Base-by-base conservation (phyloP, 2,888 invertebrate species). In the Ypsolopha sequella region DNA sequence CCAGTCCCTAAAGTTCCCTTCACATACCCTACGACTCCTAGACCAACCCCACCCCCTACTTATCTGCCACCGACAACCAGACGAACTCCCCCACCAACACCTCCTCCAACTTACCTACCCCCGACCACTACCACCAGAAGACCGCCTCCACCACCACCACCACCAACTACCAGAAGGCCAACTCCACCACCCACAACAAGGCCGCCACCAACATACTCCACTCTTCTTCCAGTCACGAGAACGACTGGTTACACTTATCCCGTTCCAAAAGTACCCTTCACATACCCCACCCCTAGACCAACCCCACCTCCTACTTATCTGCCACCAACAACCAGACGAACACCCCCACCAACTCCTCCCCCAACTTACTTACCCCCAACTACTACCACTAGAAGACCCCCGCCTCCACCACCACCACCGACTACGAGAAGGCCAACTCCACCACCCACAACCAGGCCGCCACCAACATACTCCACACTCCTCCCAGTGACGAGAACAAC, bases 391-490 rank as follows among this genome's bases (percentile, higher is more conserved):
- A 55, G 52, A 8, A 55, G 52, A 49, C 56, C 58, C 13, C 62
- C 59, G 24, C 24, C 24, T 24, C 24, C 24, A 7, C 63, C 63
- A n/a, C 59, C 61, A 6, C 54, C 61, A 6, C 54, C 56, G 1
- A 57, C 62, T 0, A 56, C 60, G 0, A 60, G 60, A 4, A 36
- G 57, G 4, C 60, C 61, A 1, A 55, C 60, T 8, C 54, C 56
- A 8, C 60, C 62, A 35, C 54, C 61, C 7, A 58, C 60, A 46
- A 57, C 59, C 10, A 63, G 61, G 41, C 60, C 56, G 2, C 58
- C 67, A 3, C 61, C 64, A 7, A 64, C 62, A 41, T 60, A 63
- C 52, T 59, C 68, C 1, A 64, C 65, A 7, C 53, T 58, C 6
- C 36, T 59, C 13, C 59, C 55, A 6, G 58, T 57, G 6, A 58